These are phyloP conservation scores for Vanessa tameamea DNA, from an alignment of 1,140 invertebrate species.

Conservation along the genomic window DNA sequence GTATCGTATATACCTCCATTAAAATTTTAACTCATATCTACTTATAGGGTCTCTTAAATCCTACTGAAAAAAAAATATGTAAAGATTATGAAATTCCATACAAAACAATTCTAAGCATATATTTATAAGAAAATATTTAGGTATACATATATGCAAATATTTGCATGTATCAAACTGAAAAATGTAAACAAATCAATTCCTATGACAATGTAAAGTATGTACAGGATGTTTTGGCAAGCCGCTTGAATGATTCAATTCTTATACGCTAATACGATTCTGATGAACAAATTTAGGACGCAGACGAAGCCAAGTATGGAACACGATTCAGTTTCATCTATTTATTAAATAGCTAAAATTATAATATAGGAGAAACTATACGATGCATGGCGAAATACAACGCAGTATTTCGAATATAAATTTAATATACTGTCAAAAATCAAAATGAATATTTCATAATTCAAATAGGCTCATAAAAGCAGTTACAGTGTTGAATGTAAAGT, in stretches of 20 bases:
- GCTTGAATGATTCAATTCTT: slow-evolving; percentile 23
- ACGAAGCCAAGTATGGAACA: slow-evolving; percentile 19
- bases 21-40: no score
- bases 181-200: slow-evolving; percentile 28
- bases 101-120: no score
- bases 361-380: background rate
- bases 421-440: no score
- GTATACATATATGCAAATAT: background rate
- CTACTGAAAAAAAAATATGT: no score
- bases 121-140: no score
- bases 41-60: no score
- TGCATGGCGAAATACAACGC: background rate
- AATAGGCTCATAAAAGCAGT: no score
- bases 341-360: slow-evolving; percentile 9
- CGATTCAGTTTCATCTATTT: slow-evolving; percentile 12
- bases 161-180: slow-evolving; percentile 3
- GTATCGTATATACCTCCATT: no score
- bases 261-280: slow-evolving; percentile 20
- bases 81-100: no score
- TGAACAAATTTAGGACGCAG: slow-evolving; percentile 18
- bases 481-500: no score
- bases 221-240: slow-evolving; percentile 31
- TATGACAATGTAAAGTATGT: slow-evolving; percentile 27
- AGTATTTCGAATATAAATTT: background rate
- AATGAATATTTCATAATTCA: no score